Evolutionary conservation across 2,888 invertebrate species (phyloP).

Genomic region (Thecocarcelia acutangulata): DNA sequence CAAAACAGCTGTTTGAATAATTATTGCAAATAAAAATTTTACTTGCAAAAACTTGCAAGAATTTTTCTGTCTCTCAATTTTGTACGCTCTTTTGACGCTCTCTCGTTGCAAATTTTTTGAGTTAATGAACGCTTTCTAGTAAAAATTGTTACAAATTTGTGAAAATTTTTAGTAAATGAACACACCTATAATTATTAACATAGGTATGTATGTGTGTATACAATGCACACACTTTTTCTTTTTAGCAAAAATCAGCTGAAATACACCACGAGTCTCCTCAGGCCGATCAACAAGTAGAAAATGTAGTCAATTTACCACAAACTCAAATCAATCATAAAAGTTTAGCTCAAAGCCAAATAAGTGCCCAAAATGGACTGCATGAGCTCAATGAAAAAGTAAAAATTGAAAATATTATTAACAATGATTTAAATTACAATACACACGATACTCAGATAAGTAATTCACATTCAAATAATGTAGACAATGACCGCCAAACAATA

Average conservation of each 20-base stretch:
- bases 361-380: conserved; percentile 33
- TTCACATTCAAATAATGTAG: conserved; percentile 51
- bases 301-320: conserved; percentile 74
- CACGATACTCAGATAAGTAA: conserved; percentile 71
- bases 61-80: too few species aligned
- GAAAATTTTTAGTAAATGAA: too few species aligned
- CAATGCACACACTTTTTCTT: not conserved
- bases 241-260: conserved; percentile 42
- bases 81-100: too few species aligned
- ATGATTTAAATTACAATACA: conserved; percentile 65
- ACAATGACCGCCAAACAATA: conserved; percentile 70
- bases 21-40: too few species aligned
- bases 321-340: conserved; percentile 55
- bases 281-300: conserved; percentile 70
- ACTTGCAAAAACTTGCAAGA: too few species aligned
- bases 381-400: conserved; percentile 45
- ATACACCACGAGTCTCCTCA: conserved; percentile 48
- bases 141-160: too few species aligned
- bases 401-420: conserved; percentile 52
- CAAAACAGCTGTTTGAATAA: too few species aligned
- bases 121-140: too few species aligned
- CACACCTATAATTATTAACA: too few species aligned
- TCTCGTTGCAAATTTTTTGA: too few species aligned
- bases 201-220: not conserved
- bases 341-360: conserved; percentile 46